A percentile compares a stretch with the other conserved stretches of the same genome.
Conservation (phyloP, 2,797 vertebrate species). For the Kryptopterus vitreolus region DNA sequence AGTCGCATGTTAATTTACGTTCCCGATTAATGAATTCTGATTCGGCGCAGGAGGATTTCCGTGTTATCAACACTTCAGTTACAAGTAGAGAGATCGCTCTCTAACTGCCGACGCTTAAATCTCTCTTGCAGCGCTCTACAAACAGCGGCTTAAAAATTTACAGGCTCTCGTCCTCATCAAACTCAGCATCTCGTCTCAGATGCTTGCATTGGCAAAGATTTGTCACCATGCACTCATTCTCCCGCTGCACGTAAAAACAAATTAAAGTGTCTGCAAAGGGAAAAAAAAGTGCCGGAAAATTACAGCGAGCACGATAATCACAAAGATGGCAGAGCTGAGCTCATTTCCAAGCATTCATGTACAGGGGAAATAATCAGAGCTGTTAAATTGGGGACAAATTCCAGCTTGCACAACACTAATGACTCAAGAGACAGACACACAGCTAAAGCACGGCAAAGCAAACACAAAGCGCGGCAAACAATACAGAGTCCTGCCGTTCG, state of each 20-base stretch:
- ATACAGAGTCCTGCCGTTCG: slow-evolving; percentile 38
- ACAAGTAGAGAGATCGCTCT: slow-evolving; percentile 47
- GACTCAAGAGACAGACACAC: slow-evolving; percentile 40
- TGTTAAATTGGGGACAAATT: slow-evolving; percentile 52
- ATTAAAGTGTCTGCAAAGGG: slow-evolving; percentile 48
- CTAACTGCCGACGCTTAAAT: slow-evolving; percentile 49
- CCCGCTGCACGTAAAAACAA: slow-evolving; percentile 55
- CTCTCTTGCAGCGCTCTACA: slow-evolving; percentile 49
- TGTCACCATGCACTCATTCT: slow-evolving; percentile 52
- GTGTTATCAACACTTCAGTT: slow-evolving; percentile 56
- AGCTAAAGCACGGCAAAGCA: slow-evolving; percentile 33
- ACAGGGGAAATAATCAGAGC: slow-evolving; percentile 41
- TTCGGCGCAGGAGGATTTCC: slow-evolving; percentile 52
- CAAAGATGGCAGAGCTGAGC: slow-evolving; percentile 45
- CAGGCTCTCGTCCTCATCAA: slow-evolving; percentile 52
- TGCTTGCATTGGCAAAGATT: slow-evolving; percentile 46
- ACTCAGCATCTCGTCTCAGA: slow-evolving; percentile 56
- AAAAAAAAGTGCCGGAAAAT: slow-evolving; percentile 51
- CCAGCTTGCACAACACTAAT: slow-evolving; percentile 42
- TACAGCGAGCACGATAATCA: slow-evolving; percentile 54
- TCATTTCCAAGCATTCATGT: slow-evolving; percentile 50
- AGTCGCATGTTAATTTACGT: slow-evolving; percentile 48
- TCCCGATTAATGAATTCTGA: slow-evolving; percentile 56
- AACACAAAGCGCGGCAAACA: slow-evolving; percentile 47
- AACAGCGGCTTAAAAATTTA: slow-evolving; percentile 56